Evolutionary conservation across 2,888 invertebrate genomes (phyloP).

Genomic region (Acleris cristana): DNA sequence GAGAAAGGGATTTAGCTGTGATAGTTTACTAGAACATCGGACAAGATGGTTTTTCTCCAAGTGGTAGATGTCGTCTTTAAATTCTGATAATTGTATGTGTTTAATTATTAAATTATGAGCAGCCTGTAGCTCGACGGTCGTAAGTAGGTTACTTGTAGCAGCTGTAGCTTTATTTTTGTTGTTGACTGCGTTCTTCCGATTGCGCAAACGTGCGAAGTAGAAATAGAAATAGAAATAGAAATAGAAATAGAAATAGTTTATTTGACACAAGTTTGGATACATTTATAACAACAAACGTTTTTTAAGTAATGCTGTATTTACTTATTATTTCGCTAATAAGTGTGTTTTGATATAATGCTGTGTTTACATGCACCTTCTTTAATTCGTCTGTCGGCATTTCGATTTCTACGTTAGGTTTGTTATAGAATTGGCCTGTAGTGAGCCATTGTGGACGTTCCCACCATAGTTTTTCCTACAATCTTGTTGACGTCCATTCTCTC

Average conservation of each 20-base stretch:
- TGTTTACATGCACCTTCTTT: conserved; percentile 1
- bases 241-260: too few relatives aligned
- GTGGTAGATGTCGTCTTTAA: too few relatives aligned
- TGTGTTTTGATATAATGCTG: neutral
- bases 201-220: conserved; percentile 4
- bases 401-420: conserved; percentile 7
- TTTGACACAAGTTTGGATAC: conserved; percentile 31
- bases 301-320: conserved; percentile 31
- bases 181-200: neutral
- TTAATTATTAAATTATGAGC: too few relatives aligned
- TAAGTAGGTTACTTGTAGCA: too few relatives aligned
- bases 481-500: conserved; percentile 27
- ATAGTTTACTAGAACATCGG: too few relatives aligned
- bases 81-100: too few relatives aligned
- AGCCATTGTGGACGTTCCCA: conserved; percentile 41
- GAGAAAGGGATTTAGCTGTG: too few relatives aligned
- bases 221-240: too few relatives aligned
- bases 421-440: conserved; percentile 5
- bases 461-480: conserved; percentile 38
- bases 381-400: conserved; percentile 6
- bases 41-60: too few relatives aligned
- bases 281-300: conserved; percentile 15
- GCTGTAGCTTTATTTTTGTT: too few relatives aligned
- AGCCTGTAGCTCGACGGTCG: too few relatives aligned
- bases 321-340: conserved; percentile 16